Conservation (phyloP, 2,113 vertebrate genomes). For the Plecotus auritus region DNA sequence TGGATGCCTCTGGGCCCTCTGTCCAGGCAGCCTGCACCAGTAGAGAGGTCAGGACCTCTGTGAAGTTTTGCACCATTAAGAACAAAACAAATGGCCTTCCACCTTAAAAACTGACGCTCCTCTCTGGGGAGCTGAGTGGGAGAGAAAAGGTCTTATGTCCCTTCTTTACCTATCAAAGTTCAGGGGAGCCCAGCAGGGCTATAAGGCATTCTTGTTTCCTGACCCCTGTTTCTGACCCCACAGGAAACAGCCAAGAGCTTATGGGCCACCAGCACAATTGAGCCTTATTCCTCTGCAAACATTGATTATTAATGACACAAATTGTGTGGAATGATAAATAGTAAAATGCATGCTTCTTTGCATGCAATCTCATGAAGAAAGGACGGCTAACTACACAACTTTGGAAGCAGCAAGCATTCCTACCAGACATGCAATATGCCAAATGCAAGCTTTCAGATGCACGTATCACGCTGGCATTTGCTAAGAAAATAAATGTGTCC, state of each 20-base stretch:
- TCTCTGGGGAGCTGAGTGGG: not conserved
- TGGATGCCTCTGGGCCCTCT: not conserved
- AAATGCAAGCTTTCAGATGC: not conserved
- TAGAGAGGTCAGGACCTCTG: not conserved
- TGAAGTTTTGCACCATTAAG: not conserved
- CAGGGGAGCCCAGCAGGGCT: not conserved
- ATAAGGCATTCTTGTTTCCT: conserved; percentile 13
- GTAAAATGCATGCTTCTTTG: conserved; percentile 37
- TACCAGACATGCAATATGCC: not conserved
- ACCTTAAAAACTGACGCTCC: not conserved
- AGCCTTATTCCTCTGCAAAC: conserved; percentile 37
- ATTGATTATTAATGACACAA: conserved; percentile 47
- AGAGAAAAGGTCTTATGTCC: not conserved
- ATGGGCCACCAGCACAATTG: conserved; percentile 20
- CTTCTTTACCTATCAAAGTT: not conserved
- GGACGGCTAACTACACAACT: not conserved
- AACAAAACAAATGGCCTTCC: not conserved
- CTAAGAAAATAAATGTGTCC: conserved; percentile 14
- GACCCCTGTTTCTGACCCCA: conserved; percentile 12
- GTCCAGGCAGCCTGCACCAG: not conserved
- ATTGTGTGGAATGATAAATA: not conserved
- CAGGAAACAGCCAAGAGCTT: conserved; percentile 34
- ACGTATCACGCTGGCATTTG: not conserved
- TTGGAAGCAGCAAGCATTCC: not conserved
- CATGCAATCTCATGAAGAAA: not conserved